Evolutionary conservation across 2,113 vertebrate genomes (phyloP).

Genomic region (Pseudopodoces humilis): DNA sequence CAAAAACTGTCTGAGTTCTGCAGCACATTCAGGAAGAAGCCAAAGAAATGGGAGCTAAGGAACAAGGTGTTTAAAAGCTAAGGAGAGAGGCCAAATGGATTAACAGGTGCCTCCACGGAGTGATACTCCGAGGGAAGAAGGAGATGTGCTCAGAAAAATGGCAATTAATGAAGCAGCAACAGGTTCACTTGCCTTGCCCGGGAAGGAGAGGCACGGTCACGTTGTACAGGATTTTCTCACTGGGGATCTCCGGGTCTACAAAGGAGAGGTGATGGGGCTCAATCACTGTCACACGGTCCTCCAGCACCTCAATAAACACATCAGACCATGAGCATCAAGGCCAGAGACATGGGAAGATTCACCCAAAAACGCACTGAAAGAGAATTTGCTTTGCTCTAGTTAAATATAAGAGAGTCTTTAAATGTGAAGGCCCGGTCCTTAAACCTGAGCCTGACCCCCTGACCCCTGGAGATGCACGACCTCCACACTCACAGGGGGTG

Average conservation of each 20-base stretch:
- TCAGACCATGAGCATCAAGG: slow-evolving; percentile 24
- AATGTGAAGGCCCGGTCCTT: background rate
- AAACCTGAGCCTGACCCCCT: background rate
- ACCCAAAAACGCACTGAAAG: background rate
- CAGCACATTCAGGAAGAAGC: background rate
- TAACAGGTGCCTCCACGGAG: background rate
- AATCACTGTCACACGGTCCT: slow-evolving; percentile 88
- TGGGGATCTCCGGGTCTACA: slow-evolving; percentile 82
- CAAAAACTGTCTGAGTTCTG: background rate
- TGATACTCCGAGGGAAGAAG: background rate
- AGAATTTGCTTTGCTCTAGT: background rate
- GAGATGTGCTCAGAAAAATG: background rate
- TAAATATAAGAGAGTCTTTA: background rate
- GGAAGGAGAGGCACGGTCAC: slow-evolving; percentile 85
- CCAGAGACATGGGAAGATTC: background rate
- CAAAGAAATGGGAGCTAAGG: background rate
- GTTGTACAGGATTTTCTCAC: slow-evolving; percentile 87
- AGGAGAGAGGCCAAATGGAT: background rate
- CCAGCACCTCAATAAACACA: slow-evolving; percentile 81
- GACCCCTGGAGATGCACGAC: background rate
- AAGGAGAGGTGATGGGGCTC: slow-evolving; percentile 88
- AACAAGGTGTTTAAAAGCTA: background rate
- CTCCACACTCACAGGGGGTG: background rate
- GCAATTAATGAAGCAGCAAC: background rate
- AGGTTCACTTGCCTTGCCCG: slow-evolving; percentile 82